Percentiles rank a stretch among this genome's conserved stretches.
Conservation (phyloP, 2,113 vertebrate species). For the Micromys minutus region DNA sequence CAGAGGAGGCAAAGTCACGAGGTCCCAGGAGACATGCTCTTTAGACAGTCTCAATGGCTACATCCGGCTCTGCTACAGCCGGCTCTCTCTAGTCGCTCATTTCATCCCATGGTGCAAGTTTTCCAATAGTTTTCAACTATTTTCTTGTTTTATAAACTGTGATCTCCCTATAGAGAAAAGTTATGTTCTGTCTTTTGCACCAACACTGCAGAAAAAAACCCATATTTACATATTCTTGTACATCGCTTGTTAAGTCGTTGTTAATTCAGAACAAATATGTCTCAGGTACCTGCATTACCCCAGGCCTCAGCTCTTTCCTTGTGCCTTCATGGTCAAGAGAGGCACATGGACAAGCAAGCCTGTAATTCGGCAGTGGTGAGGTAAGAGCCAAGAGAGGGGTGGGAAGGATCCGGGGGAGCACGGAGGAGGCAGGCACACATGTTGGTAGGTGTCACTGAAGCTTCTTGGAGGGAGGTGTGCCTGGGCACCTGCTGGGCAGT, state of each 20-base stretch:
- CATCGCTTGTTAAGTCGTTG: background rate
- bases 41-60: background rate
- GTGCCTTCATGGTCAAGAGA: rapidly evolving
- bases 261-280: background rate
- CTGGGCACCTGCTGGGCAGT: background rate
- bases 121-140: background rate
- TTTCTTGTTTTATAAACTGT: conserved; percentile 22
- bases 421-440: background rate
- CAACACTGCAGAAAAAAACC: background rate
- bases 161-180: background rate
- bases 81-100: background rate
- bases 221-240: background rate
- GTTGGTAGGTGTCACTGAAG: background rate
- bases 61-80: too few species aligned
- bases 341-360: background rate
- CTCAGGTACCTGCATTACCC: too few species aligned
- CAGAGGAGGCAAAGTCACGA: conserved; percentile 15
- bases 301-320: background rate
- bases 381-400: background rate
- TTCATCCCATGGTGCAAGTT: background rate
- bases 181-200: background rate
- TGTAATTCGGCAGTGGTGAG: background rate
- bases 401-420: background rate
- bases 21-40: background rate
- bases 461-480: background rate